Evolutionary conservation across 2,797 vertebrate genomes (phyloP).

Genomic region (Cuculus canorus): DNA sequence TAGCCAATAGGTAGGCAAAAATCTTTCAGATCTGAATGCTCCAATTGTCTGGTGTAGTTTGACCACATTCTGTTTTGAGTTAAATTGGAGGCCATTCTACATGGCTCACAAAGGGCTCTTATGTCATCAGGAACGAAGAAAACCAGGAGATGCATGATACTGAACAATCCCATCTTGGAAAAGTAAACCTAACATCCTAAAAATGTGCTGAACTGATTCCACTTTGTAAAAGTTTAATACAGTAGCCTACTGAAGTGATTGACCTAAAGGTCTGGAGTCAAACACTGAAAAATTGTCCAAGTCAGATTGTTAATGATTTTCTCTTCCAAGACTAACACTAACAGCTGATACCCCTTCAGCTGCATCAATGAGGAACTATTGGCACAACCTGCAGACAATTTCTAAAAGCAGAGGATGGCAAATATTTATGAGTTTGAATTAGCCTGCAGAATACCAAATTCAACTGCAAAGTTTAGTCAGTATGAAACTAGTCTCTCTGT

Average conservation of each 20-base stretch:
- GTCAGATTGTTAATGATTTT: background rate
- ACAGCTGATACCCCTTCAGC: background rate
- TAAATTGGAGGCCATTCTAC: background rate
- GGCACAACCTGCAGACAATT: background rate
- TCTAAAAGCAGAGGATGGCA: background rate
- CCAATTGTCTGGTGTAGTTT: background rate
- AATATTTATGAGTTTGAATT: background rate
- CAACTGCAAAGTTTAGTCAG: background rate
- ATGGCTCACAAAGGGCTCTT: background rate
- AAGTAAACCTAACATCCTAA: background rate
- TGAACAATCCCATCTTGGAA: accelerated
- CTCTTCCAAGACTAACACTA: background rate
- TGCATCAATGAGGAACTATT: background rate
- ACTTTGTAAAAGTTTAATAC: background rate
- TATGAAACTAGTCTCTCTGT: background rate
- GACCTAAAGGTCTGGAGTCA: background rate
- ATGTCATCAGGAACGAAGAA: background rate
- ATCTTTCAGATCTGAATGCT: background rate
- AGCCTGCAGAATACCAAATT: background rate
- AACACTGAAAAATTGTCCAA: background rate
- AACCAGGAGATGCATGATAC: background rate
- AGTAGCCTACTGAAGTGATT: background rate
- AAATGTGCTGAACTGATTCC: background rate
- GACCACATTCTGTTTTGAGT: background rate
- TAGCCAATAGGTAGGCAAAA: background rate